Evolutionary conservation across 2,113 vertebrate genomes (phyloP).

Genomic region (Leucosticte australis): DNA sequence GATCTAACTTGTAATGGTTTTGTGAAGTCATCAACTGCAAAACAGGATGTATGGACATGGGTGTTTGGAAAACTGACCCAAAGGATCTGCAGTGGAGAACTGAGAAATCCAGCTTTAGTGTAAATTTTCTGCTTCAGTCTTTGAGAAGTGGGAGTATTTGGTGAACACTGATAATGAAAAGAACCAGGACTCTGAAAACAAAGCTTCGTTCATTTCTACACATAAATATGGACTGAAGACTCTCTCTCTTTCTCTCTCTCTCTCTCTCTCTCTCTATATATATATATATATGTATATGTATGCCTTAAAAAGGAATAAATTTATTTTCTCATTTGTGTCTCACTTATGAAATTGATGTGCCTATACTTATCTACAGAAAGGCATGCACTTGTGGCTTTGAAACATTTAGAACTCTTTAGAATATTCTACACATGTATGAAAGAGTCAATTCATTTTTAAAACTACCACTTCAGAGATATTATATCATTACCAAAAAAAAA

Average conservation of each 20-base stretch:
- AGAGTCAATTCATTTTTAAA: neutral
- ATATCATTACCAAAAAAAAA: neutral
- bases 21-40: neutral
- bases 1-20: neutral
- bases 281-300: neutral
- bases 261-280: no score
- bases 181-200: neutral
- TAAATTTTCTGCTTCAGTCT: neutral
- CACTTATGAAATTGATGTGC: neutral
- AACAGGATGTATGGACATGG: neutral
- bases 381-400: neutral
- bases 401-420: neutral
- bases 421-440: neutral
- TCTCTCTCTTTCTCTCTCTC: neutral
- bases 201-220: neutral
- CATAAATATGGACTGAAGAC: neutral
- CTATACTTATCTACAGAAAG: neutral
- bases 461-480: neutral
- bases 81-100: neutral
- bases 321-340: neutral
- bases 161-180: neutral
- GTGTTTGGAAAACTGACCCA: neutral
- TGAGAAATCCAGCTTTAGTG: neutral
- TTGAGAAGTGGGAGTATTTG: neutral
- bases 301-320: neutral